Percentiles rank a stretch among this genome's conserved stretches.
phyloP scores from a whole-genome alignment of 2,113 vertebrate species.

The Prietella phreatophila region DNA sequence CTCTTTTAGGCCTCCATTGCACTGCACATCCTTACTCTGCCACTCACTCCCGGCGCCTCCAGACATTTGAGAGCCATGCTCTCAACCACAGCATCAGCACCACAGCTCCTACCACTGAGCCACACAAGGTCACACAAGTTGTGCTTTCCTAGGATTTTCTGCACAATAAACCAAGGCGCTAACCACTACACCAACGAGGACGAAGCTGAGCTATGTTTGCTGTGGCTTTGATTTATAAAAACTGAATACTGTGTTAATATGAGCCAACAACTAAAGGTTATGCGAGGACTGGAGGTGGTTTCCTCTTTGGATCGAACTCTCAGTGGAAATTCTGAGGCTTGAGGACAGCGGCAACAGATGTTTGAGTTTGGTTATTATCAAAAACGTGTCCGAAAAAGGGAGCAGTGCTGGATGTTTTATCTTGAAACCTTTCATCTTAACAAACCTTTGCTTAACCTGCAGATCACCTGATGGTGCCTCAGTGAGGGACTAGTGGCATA shows the following conservation, averaged over 20 bases:
- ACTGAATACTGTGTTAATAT: neutral
- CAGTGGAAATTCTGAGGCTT: neutral
- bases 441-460: neutral
- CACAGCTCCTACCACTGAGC: neutral
- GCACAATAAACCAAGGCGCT: neutral
- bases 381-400: neutral
- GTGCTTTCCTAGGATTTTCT: neutral
- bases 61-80: neutral
- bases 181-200: neutral
- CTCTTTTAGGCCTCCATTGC: neutral
- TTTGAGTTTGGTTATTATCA: neutral
- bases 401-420: neutral
- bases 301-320: neutral
- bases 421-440: neutral
- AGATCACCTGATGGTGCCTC: neutral
- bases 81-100: neutral
- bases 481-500: neutral
- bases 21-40: neutral
- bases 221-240: neutral
- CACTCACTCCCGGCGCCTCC: neutral
- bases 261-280: too few relatives aligned
- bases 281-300: neutral
- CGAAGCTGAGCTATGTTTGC: neutral
- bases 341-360: neutral
- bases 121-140: neutral